These are phyloP conservation scores for Myzus persicae DNA, from an alignment of 1,140 invertebrate genomes.

Conservation along the genomic window DNA sequence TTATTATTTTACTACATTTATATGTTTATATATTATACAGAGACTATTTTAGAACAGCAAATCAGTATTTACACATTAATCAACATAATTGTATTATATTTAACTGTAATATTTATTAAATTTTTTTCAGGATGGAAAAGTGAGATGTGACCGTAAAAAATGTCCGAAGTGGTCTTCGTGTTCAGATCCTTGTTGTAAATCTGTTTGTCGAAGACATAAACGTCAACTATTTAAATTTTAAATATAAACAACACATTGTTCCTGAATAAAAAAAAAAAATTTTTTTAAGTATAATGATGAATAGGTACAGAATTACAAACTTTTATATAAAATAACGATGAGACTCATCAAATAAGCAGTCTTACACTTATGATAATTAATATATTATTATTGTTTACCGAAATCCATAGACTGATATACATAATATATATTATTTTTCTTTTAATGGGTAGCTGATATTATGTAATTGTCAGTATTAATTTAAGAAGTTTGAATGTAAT, in stretches of 20 bases:
- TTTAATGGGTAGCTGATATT: slow-evolving; percentile 56
- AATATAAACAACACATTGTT: slow-evolving; percentile 42
- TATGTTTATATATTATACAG: not conserved
- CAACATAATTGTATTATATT: not conserved
- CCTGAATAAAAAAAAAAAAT: slow-evolving; percentile 46
- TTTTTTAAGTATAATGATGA: slow-evolving; percentile 5
- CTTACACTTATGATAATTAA: slow-evolving; percentile 52
- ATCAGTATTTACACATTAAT: not conserved
- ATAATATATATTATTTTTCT: slow-evolving; percentile 56
- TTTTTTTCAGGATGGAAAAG: slow-evolving; percentile 76
- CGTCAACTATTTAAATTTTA: slow-evolving; percentile 38
- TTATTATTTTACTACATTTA: no score
- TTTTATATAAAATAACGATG: slow-evolving; percentile 47
- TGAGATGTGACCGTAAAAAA: slow-evolving; percentile 79
- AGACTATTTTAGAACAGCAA: not conserved
- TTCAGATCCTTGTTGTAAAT: slow-evolving; percentile 69
- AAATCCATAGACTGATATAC: slow-evolving; percentile 58
- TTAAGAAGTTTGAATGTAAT: slow-evolving; percentile 40
- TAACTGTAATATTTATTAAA: not conserved
- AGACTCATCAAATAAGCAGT: slow-evolving; percentile 38
- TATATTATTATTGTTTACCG: slow-evolving; percentile 53
- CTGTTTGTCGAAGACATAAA: slow-evolving; percentile 31
- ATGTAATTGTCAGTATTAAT: slow-evolving; percentile 58
- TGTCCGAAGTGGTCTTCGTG: slow-evolving; percentile 76
- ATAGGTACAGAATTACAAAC: slow-evolving; percentile 33